A percentile compares a stretch with the other conserved stretches of the same genome.
phyloP scores from a whole-genome alignment of 2,113 vertebrate genomes.

The Gracilinanus agilis region DNA sequence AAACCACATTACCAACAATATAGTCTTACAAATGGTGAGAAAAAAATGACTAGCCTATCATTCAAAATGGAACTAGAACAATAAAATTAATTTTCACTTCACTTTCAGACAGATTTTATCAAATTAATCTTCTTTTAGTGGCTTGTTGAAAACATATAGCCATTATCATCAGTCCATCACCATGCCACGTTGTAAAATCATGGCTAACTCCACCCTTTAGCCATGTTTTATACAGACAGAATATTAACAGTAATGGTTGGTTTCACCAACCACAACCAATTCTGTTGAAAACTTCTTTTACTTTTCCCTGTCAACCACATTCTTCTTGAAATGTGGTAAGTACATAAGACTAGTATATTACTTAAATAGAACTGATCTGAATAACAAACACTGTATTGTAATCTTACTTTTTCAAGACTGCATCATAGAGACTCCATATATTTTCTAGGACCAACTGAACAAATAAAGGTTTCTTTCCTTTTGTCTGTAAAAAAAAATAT shows the following conservation, averaged over 20 bases:
- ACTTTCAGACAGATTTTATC: background rate
- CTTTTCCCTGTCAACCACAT: background rate
- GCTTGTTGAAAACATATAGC: background rate
- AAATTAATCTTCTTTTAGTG: background rate
- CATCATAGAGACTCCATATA: constrained; percentile 98
- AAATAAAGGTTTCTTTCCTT: constrained; percentile 97
- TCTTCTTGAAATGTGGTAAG: background rate
- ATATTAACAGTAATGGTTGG: background rate
- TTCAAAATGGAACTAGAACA: background rate
- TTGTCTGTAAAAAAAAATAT: constrained; percentile 85
- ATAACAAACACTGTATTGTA: background rate
- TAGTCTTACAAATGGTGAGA: background rate
- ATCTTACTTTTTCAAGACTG: constrained; percentile 92
- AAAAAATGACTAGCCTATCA: background rate
- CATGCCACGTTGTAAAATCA: background rate
- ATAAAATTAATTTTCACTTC: background rate
- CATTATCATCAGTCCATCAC: background rate
- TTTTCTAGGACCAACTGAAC: constrained; percentile 98
- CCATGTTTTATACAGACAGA: background rate
- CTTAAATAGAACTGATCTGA: background rate
- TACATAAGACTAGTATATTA: background rate
- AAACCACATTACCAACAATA: background rate
- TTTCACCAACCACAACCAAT: background rate
- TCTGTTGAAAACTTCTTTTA: background rate
- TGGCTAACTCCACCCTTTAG: background rate